Percentiles rank a stretch among this genome's conserved stretches.
phyloP scores from a whole-genome alignment of 2,888 invertebrate genomes.

The Diarsia dahlii region DNA sequence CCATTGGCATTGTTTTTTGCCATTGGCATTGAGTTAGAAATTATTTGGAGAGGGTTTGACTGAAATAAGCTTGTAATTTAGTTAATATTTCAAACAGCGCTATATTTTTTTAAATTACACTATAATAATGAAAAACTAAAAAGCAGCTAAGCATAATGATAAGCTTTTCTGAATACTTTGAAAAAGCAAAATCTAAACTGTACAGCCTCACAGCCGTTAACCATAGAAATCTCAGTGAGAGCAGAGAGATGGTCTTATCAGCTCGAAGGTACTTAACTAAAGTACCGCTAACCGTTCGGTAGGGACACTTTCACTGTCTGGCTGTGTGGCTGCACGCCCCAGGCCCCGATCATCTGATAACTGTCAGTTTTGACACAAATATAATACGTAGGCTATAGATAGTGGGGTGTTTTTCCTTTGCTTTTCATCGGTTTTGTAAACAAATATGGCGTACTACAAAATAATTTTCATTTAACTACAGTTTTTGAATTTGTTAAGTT shows the following conservation, averaged over 20 bases:
- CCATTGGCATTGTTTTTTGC: no score
- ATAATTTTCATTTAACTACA: no score
- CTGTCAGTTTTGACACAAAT: conserved; percentile 67
- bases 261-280: conserved; percentile 64
- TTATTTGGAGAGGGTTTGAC: not conserved
- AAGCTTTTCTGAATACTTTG: not conserved
- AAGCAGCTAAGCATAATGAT: no score
- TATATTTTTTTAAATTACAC: no score
- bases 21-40: not conserved
- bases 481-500: no score
- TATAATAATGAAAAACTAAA: no score
- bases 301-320: conserved; percentile 87
- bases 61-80: not conserved
- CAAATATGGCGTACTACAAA: not conserved
- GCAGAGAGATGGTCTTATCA: conserved; percentile 44
- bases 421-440: not conserved
- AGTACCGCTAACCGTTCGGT: conserved; percentile 79
- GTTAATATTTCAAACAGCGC: not conserved
- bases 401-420: not conserved
- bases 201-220: not conserved
- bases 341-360: conserved; percentile 77
- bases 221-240: conserved; percentile 26
- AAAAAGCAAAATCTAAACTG: not conserved
- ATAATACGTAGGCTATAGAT: conserved; percentile 24
- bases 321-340: conserved; percentile 74